These are phyloP conservation scores for Rhopilema esculentum DNA, from an alignment of 30 jellyfish, hydroid and myxozoan genomes.

Conservation along the genomic window DNA sequence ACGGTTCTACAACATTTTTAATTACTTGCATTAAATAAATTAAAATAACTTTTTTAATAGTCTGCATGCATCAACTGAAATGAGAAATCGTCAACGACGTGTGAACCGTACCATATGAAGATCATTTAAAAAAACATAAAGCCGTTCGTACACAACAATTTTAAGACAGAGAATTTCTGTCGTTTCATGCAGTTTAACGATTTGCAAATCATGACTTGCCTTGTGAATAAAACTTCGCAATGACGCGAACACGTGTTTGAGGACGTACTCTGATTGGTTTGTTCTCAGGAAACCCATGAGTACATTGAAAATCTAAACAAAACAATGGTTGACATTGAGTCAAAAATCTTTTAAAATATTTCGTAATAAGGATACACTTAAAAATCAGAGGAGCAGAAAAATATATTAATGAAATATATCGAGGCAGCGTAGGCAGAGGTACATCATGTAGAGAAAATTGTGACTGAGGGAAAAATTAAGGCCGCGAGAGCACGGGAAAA, in stretches of 20 bases:
- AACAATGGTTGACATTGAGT: neutral
- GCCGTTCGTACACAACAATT: too few species aligned
- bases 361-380: neutral
- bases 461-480: neutral
- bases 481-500: neutral
- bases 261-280: constrained; percentile 84
- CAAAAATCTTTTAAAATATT: neutral
- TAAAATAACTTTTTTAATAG: too few species aligned
- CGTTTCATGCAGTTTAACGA: neutral
- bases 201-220: constrained; percentile 24
- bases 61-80: too few species aligned
- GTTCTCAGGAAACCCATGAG: constrained; percentile 90
- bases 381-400: neutral
- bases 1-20: too few species aligned
- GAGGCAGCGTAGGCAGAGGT: neutral
- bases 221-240: constrained; percentile 91
- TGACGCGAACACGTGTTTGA: constrained; percentile 93
- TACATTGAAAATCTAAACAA: constrained; percentile 79
- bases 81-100: too few species aligned
- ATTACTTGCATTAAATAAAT: too few species aligned
- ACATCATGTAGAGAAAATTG: too few species aligned
- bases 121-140: too few species aligned
- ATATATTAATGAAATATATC: too few species aligned
- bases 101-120: too few species aligned
- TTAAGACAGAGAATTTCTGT: too few species aligned